Base-by-base conservation (phyloP, 2,113 vertebrate species). In the Puma concolor region DNA sequence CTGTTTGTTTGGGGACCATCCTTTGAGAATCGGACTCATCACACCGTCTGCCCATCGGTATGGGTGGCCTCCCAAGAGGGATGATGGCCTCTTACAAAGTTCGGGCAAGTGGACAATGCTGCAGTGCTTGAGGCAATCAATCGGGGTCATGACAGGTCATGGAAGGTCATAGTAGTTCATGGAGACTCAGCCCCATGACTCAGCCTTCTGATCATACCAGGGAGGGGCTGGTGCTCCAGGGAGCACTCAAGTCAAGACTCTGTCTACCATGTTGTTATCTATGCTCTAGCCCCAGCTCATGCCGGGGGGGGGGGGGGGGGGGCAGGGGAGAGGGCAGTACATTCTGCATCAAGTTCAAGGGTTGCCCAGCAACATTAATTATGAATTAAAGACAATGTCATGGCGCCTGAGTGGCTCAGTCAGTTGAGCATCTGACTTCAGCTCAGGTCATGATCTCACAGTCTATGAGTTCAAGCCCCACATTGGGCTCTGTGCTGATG, bases 191-290 rank as follows among this genome's bases (percentile, higher is more conserved):
- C 13, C 41, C 72, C 41, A 44, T 38, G 25, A 4, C 12, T 64
- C 63, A 29, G 44, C 19, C 14, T 71, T 16, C n/a, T 21, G 15
- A 8, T 23, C 87, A 38, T 3, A 29, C 0, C 44, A n/a, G 19
- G 23, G 50, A 79, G 50, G 57, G 33, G 36, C 1, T 82, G 13
- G 44, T 12, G 25, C 36, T 63, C 54, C 72, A 11, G 72, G 21
- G 1, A 6, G 29, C 11, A 14, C 38, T n/a, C 1, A 12, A 63
- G 27, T 23, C 50, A n/a, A 60, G 38, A 60, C 21, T 33, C n/a
- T 14, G 21, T 60, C 13, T 0, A 4, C 54, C 8, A 12, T 1
- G 0, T 0, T 2, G 25, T 19, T 2, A 17, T 7, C 57, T 27
- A 29, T 2, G 52, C 63, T 16, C 5, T 60, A 48, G 7, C 29